These are phyloP conservation scores for Otus scops DNA, from an alignment of 2,797 vertebrate species.

Conservation along the genomic window DNA sequence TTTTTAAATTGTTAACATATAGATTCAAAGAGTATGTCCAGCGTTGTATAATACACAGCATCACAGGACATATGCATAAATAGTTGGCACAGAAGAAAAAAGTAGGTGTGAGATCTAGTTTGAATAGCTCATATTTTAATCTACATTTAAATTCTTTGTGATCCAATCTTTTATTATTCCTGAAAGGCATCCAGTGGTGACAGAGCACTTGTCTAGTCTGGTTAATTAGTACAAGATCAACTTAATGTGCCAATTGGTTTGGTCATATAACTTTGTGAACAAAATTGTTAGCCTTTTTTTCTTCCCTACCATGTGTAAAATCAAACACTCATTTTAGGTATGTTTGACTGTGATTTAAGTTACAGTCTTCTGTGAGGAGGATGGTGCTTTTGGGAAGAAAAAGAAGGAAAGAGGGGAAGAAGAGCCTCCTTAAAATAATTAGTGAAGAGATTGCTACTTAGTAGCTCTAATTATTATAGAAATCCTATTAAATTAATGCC, in stretches of 20 bases:
- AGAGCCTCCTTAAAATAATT: not conserved
- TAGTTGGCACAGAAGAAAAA: not conserved
- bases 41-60: rapidly evolving
- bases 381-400: not conserved
- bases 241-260: not conserved
- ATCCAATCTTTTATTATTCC: not conserved
- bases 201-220: not conserved
- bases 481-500: not conserved
- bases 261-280: not conserved
- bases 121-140: not conserved
- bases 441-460: not conserved
- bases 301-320: not conserved
- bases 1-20: not conserved
- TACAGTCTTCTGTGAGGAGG: not conserved
- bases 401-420: not conserved
- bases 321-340: not conserved
- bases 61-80: not conserved
- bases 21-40: not conserved
- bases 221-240: not conserved
- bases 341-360: not conserved
- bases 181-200: not conserved
- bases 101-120: not conserved
- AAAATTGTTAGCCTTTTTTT: not conserved
- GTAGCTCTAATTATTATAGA: not conserved
- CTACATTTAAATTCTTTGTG: not conserved